Conservation (phyloP, 2,888 invertebrate genomes). For the Pachycephus smyrnensis region DNA sequence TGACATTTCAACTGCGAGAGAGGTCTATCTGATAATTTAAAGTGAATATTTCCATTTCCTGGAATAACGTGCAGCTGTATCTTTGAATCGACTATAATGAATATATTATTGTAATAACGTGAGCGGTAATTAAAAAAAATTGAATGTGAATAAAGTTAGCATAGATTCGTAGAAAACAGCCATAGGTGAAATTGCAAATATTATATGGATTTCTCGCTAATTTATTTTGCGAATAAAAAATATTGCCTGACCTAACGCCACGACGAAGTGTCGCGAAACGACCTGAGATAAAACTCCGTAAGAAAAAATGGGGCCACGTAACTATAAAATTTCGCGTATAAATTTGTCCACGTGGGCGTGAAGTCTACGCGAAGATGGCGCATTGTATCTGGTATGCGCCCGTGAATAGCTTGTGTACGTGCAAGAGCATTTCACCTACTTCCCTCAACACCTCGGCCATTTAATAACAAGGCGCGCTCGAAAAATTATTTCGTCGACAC, state of each 20-base stretch:
- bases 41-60: no score
- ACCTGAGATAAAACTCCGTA: background rate
- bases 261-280: background rate
- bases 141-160: no score
- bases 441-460: slow-evolving; percentile 7
- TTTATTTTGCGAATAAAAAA: background rate
- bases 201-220: background rate
- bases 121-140: no score
- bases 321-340: background rate
- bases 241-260: background rate
- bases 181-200: background rate
- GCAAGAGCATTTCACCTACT: background rate
- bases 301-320: background rate
- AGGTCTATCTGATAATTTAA: background rate
- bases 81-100: no score
- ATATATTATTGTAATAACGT: no score
- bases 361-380: background rate
- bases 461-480: slow-evolving; percentile 16
- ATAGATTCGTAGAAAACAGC: no score
- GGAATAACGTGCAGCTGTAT: no score
- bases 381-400: background rate
- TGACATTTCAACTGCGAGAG: background rate
- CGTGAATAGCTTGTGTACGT: background rate
- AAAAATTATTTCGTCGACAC: slow-evolving; percentile 16
- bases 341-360: background rate